Percentiles rank a stretch among this genome's conserved stretches.
These are phyloP conservation scores for Xiphophorus couchianus DNA, from an alignment of 2,113 vertebrate species.

Conservation along the genomic window DNA sequence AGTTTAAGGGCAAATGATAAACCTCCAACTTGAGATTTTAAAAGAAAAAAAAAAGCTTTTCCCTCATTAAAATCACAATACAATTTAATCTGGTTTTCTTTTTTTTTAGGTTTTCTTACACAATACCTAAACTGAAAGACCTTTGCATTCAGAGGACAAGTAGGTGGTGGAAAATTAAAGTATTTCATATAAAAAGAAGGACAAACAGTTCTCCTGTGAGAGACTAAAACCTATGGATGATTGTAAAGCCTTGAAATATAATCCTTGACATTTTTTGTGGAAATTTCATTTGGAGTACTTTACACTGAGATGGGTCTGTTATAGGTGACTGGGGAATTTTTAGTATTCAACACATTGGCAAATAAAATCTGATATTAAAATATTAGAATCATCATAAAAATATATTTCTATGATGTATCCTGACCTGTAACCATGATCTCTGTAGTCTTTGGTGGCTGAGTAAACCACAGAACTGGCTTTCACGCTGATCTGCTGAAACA, in stretches of 20 bases:
- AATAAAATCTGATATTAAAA: too few species aligned
- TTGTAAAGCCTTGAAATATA: too few species aligned
- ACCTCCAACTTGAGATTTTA: too few species aligned
- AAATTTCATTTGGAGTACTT: background rate
- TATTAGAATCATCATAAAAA: background rate
- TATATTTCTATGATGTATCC: constrained; percentile 3
- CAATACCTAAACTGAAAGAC: background rate
- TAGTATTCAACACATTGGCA: too few species aligned
- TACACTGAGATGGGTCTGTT: background rate
- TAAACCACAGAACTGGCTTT: constrained; percentile 97
- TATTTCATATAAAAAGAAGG: too few species aligned
- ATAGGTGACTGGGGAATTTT: too few species aligned
- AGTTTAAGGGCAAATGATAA: too few species aligned
- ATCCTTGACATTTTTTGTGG: too few species aligned
- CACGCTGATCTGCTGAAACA: constrained; percentile 98
- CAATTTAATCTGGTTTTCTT: background rate
- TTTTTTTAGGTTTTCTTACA: background rate
- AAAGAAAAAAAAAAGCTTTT: too few species aligned
- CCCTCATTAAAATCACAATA: background rate
- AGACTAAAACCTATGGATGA: too few species aligned
- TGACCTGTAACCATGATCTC: constrained; percentile 96
- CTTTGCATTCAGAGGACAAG: background rate
- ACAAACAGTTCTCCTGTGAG: background rate
- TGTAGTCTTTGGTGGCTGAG: constrained; percentile 92
- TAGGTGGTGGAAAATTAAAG: background rate